Conservation (phyloP, 2,797 vertebrate genomes). For the Limnodromus scolopaceus region DNA sequence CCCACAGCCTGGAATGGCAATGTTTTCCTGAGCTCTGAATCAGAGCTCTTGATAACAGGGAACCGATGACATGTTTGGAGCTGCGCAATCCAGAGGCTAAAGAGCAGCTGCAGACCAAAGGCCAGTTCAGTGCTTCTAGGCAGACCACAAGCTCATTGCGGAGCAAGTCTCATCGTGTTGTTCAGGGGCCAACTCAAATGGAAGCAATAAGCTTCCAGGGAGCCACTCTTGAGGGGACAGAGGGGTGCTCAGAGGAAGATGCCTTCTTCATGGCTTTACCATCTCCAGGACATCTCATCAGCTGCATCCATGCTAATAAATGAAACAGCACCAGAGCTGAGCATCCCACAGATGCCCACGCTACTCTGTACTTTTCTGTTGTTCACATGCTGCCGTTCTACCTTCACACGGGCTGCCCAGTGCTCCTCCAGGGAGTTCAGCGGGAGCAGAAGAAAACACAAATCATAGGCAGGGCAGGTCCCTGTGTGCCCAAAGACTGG, state of each 20-base stretch:
- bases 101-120: constrained; percentile 1
- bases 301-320: background rate
- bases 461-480: background rate
- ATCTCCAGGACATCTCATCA: background rate
- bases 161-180: background rate
- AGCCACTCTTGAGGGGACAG: background rate
- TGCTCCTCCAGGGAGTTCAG: background rate
- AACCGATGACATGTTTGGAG: background rate
- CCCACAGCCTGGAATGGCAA: background rate
- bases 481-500: background rate
- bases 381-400: background rate
- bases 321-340: background rate
- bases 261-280: background rate
- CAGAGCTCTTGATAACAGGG: constrained; percentile 24
- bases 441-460: background rate
- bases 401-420: background rate
- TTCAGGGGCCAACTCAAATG: background rate
- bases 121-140: background rate
- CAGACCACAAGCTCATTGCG: background rate
- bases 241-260: background rate
- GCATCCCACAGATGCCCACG: background rate
- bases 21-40: constrained; percentile 22
- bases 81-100: background rate
- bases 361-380: background rate
- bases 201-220: background rate